These are phyloP conservation scores for Lemur catta DNA, from an alignment of 2,797 vertebrate genomes.

Conservation along the genomic window DNA sequence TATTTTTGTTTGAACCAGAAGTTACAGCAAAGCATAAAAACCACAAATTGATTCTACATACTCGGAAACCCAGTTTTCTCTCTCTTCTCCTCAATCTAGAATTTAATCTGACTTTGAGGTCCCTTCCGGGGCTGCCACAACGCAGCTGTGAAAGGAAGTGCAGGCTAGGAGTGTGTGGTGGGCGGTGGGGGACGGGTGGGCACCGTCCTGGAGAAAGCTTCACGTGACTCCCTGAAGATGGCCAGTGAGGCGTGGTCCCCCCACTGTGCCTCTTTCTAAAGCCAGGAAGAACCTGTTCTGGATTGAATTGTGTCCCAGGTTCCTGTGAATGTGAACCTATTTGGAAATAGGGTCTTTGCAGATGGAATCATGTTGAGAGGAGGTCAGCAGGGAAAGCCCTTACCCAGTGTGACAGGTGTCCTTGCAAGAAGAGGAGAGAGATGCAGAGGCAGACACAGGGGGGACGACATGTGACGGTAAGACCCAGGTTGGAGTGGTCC, in stretches of 20 bases:
- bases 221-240: too few species aligned
- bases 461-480: accelerated
- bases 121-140: accelerated
- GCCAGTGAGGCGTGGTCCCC: accelerated
- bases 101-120: not conserved
- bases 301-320: not conserved
- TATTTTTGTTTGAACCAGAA: not conserved
- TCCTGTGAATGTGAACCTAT: accelerated
- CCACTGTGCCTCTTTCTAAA: not conserved
- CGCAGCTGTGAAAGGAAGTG: accelerated
- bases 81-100: not conserved
- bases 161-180: accelerated
- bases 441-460: accelerated
- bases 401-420: not conserved
- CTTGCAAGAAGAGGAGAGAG: not conserved
- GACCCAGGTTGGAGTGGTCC: not conserved
- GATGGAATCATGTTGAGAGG: too few species aligned
- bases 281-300: not conserved
- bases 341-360: not conserved
- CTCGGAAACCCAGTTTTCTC: not conserved
- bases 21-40: not conserved
- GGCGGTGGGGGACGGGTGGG: accelerated
- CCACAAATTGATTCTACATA: not conserved
- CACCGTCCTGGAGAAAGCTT: accelerated
- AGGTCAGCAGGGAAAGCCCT: too few species aligned